These are phyloP conservation scores for Dicyrtoma fusca DNA, from an alignment of 2,888 invertebrate genomes.

Conservation along the genomic window DNA sequence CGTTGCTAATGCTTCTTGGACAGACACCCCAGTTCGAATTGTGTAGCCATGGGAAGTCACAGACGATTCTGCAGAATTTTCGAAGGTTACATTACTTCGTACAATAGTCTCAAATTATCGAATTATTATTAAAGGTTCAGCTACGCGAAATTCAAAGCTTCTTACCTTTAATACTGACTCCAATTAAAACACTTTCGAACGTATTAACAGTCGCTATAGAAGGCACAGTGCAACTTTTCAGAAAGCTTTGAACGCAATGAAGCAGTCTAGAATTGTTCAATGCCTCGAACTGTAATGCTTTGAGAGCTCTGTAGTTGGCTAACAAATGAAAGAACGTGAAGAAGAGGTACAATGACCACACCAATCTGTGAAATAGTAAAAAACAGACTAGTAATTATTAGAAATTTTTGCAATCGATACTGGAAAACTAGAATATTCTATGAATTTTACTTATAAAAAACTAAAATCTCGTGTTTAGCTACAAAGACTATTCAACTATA, in stretches of 20 bases:
- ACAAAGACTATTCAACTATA: background rate
- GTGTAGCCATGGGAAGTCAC: background rate
- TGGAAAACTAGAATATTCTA: too few relatives aligned
- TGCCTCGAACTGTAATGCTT: constrained; percentile 75
- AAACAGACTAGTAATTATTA: background rate
- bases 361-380: constrained; percentile 64
- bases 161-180: constrained; percentile 62
- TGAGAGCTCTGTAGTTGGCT: constrained; percentile 86
- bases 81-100: background rate
- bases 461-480: too few relatives aligned
- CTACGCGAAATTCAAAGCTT: too few relatives aligned
- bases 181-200: constrained; percentile 71
- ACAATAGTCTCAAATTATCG: background rate
- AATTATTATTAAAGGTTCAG: too few relatives aligned
- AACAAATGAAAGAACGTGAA: constrained; percentile 79
- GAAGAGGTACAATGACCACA: constrained; percentile 73
- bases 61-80: background rate
- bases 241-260: constrained; percentile 71
- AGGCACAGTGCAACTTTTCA: constrained; percentile 67
- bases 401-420: too few relatives aligned
- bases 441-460: too few relatives aligned
- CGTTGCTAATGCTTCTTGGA: constrained; percentile 60
- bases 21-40: constrained; percentile 67
- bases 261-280: constrained; percentile 80
- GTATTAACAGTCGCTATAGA: constrained; percentile 71